Evolutionary conservation across 2,888 invertebrate genomes (phyloP), one percentile per base, ranked within the genome.

Genomic region (Acronicta aceris): DNA sequence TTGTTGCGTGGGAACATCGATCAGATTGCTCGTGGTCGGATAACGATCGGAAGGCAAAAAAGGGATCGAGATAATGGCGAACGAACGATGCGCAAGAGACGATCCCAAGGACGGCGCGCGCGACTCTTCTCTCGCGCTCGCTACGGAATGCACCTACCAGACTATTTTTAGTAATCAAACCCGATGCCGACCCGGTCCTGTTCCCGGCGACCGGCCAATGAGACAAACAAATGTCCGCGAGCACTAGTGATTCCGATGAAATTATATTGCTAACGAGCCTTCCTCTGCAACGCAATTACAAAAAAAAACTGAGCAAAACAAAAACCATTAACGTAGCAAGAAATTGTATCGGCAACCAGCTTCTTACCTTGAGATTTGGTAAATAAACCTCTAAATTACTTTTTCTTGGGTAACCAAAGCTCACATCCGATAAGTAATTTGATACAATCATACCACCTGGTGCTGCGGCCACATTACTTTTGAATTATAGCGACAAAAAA

Each of bases 111-210:
- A 88, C 92, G 88, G 79, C 82, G 80, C 84, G 82, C 79, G 76
- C 79, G 72, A 76, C 77, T 73, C 76, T 80, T 71, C 78, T 65
- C 79, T 74, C 79, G 79, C 74, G 79, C 79, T 72, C 78, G 77
- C 79, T 77, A 70, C 61, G 88, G 90, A 90, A 92, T 90, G 90
- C 88, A 86, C 84, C 88, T 81, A 81, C 82, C 81, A 68, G 81
- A 89, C 92, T 93, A 93, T 94, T 93, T 94, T 93, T 93, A 93
- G 91, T 89, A 84, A 89, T 89, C 89, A 85, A 89, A 89, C 90
- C 84, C 85, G 87, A 86, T 82, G 84, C 87, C 84, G 86, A 83
- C 88, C 84, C 85, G 83, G 76, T 76, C 81, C 82, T 72, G 75
- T 67, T 67, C 78, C 78, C 71, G 59, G 27, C 71, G 66, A 48